Conservation (phyloP, 2,888 invertebrate genomes). For the Drosophila maculinotata region DNA sequence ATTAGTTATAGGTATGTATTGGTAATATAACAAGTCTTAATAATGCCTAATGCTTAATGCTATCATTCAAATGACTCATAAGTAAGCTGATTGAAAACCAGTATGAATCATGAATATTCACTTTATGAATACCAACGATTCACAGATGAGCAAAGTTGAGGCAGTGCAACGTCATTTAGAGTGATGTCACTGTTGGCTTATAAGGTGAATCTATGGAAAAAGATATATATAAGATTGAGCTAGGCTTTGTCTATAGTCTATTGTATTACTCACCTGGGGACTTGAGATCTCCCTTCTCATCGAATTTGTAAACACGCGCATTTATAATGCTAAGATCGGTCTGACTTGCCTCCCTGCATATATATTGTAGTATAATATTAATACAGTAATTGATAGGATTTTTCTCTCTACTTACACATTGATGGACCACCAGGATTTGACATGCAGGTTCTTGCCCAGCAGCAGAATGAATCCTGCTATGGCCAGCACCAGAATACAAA, state of each 20-base stretch:
- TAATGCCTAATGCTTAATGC: constrained; percentile 32
- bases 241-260: no score
- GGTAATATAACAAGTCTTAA: constrained; percentile 54
- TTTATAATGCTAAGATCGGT: constrained; percentile 70
- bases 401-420: constrained; percentile 69
- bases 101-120: constrained; percentile 8
- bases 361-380: neutral
- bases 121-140: constrained; percentile 7
- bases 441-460: constrained; percentile 74
- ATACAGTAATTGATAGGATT: no score
- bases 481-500: constrained; percentile 72
- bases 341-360: constrained; percentile 63
- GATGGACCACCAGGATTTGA: constrained; percentile 75
- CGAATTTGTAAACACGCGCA: constrained; percentile 73
- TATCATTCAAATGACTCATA: constrained; percentile 33
- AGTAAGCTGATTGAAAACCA: constrained; percentile 15
- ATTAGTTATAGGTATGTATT: constrained; percentile 19
- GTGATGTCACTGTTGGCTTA: constrained; percentile 69
- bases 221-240: neutral
- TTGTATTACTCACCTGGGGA: constrained; percentile 41
- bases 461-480: constrained; percentile 75
- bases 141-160: constrained; percentile 18
- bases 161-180: constrained; percentile 40
- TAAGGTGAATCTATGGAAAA: constrained; percentile 62
- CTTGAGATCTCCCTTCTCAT: constrained; percentile 68